Conservation (phyloP, 2,113 vertebrate species). For the Eulemur macaco region DNA sequence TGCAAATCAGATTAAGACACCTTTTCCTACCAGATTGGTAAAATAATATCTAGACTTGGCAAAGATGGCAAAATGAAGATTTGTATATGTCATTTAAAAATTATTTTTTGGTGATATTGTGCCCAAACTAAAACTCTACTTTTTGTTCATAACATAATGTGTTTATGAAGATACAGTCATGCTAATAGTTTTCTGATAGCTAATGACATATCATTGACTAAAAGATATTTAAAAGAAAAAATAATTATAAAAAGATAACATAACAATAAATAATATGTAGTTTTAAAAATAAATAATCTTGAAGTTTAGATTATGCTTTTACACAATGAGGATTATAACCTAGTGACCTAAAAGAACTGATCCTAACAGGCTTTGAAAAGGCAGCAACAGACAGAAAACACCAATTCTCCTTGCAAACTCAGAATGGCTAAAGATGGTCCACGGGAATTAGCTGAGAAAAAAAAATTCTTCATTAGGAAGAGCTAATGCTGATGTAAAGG, state of each 20-base stretch:
- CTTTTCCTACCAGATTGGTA: neutral
- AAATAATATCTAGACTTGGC: neutral
- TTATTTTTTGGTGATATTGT: neutral
- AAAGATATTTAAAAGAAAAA: neutral
- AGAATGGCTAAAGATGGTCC: neutral
- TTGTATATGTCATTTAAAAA: neutral
- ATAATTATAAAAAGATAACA: neutral
- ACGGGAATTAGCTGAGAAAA: neutral
- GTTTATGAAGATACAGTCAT: neutral
- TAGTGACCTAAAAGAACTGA: neutral
- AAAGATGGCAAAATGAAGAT: constrained; percentile 24
- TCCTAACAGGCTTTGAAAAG: neutral
- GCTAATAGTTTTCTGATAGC: neutral
- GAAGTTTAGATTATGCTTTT: neutral
- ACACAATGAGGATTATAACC: neutral
- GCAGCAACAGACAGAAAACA: neutral
- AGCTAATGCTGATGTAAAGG: neutral
- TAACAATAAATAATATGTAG: neutral
- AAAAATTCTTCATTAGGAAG: neutral
- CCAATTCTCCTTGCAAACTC: neutral
- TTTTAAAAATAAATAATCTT: constrained; percentile 11
- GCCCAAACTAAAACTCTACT: neutral
- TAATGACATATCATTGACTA: neutral
- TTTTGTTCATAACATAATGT: neutral
- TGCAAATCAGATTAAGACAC: neutral